These are phyloP conservation scores for Orcinus orca DNA, from an alignment of 2,113 vertebrate genomes.

Conservation along the genomic window DNA sequence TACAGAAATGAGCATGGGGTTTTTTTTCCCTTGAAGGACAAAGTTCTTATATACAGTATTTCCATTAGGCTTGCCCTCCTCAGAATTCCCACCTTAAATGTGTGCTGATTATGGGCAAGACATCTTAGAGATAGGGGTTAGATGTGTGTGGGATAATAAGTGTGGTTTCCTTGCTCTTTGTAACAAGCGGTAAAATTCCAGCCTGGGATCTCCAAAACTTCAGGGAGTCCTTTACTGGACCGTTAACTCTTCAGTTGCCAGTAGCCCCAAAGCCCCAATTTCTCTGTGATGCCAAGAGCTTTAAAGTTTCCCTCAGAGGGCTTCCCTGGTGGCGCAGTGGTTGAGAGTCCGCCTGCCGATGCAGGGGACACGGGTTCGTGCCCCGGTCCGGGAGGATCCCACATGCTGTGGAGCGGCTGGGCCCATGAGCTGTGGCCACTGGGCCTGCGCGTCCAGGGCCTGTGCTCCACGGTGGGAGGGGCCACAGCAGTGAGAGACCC, in stretches of 20 bases:
- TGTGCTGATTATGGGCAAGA: neutral
- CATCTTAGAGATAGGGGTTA: neutral
- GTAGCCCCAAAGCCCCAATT: neutral
- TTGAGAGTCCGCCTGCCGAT: too few species aligned
- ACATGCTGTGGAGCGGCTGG: too few species aligned
- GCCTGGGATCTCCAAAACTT: neutral
- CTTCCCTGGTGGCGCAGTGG: too few species aligned
- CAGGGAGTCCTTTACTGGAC: neutral
- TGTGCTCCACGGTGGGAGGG: too few species aligned
- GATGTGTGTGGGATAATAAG: neutral
- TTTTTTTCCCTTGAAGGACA: neutral
- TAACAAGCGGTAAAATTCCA: neutral
- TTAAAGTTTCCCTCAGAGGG: neutral
- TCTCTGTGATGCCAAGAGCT: neutral
- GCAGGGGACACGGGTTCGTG: too few species aligned
- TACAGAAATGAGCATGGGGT: neutral
- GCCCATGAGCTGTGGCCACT: too few species aligned
- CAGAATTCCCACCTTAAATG: neutral
- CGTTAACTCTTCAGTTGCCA: neutral
- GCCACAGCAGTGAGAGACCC: too few species aligned
- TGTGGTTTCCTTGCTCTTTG: neutral
- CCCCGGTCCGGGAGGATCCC: too few species aligned
- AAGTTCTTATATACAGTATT: neutral
- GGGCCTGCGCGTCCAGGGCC: too few species aligned
- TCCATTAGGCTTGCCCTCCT: neutral